Evolutionary conservation across 2,797 vertebrate species (phyloP), one percentile per base, ranked within the genome.

Genomic region (Anguilla pacifica): DNA sequence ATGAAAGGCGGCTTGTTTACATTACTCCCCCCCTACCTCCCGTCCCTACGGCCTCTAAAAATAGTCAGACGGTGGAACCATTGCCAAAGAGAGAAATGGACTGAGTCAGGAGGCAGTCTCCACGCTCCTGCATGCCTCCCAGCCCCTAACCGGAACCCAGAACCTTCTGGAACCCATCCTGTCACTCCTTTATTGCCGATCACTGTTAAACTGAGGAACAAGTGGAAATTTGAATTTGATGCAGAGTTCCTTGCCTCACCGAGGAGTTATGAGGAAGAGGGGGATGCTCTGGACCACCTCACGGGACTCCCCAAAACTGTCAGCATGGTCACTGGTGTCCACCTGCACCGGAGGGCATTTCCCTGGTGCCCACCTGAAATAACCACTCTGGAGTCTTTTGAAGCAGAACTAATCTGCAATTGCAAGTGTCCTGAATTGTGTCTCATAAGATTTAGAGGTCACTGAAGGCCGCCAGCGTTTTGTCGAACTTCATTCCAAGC

Each of bases 1-100:
- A 88, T 28, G 6, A 67, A 77, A 85, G 83, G 74, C 2, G 53
- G 74, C 67, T 85, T 88, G 39, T 88, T 88, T 84, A 77, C 83
- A 85, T 79, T 85, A 70, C 35, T n/a, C 28, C 55, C 81, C 59
- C 64, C 7, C 59, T 17, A 35, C 81, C 31, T 0, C 61, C 61
- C 19, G 25, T 64, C 61, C 25, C 19, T 25, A 25, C 22, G 5
- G n/a, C 25, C n/a, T 88, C 83, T 64, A 53, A 87, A 84, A 87
- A 87, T 87, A 87, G 87, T 51, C 46, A 7, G 43, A 79, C 10
- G 79, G n/a, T 43, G 35, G n/a, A 61, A 28, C 55, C 51, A 83
- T n/a, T 19, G 43, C 10, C 55, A n/a, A 39, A 83, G 43, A 83
- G 43, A 0, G n/a, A 87, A n/a, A 51, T 55, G 39, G 67, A 31